Base-by-base conservation (phyloP, 2,888 invertebrate species). In the Metalampra italica region DNA sequence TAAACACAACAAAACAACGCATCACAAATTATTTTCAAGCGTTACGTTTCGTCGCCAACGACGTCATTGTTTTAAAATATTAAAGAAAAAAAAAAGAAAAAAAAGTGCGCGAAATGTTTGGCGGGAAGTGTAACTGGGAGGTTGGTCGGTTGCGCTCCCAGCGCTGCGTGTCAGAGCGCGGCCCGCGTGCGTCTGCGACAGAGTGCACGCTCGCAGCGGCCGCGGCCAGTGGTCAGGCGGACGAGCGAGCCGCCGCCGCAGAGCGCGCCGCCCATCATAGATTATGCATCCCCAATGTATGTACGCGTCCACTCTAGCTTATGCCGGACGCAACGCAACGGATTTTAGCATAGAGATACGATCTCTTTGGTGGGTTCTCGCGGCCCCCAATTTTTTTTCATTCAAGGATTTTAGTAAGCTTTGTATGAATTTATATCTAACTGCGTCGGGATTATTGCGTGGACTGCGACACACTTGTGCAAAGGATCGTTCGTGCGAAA, bases 1-100 rank as follows among this genome's bases (percentile, higher is more conserved):
- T 73, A 73, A 85, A 70, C 77, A 80, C 79, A 74, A 79, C 62
- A 76, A 72, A 81, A 72, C 64, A 80, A 71, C 84, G 87, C 88
- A 88, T 88, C 78, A 82, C 82, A 80, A 71, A 58, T n/a, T 12
- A 11, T 36, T 42, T 63, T 59, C 50, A 48, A 50, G 50, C 47
- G 51, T 32, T 36, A 3, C n/a, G n/a, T n/a, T 55, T 40, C 49
- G 39, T 52, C 40, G 13, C 13, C 9, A 29, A 34, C 9, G 34
- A 36, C 36, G 7, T 43, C 43, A 45, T 36, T 36, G n/a, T 9
- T 14, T 37, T 36, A 14, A 39, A 22, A 32, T 3, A 47, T 51
- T 43, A 47, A 48, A 49, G 49, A 49, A 52, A 60, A 52, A 32
- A 29, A 52, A 52, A 53, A 40, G 51, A 49, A 54, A 61, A 56